These are phyloP conservation scores for Drosophila lacertosa DNA, from an alignment of 1,140 invertebrate species.

Conservation along the genomic window DNA sequence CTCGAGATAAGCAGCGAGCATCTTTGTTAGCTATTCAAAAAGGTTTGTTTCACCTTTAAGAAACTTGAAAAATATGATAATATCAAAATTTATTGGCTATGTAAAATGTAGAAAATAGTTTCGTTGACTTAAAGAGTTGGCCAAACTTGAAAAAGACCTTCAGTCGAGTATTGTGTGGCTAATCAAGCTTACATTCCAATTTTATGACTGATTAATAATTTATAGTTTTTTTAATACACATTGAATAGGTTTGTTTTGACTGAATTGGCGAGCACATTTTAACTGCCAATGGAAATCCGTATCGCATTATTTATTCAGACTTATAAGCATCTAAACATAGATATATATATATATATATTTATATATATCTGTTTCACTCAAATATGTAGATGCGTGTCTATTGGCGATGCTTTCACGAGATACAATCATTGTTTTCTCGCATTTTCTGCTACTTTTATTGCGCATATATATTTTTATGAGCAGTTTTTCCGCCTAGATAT, in stretches of 20 bases:
- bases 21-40: slow-evolving; percentile 13
- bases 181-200: too few species aligned
- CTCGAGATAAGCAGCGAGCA: slow-evolving; percentile 3
- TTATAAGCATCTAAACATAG: slow-evolving; percentile 4
- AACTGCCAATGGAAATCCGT: background rate
- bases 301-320: background rate
- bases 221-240: too few species aligned
- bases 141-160: too few species aligned
- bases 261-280: slow-evolving; percentile 1
- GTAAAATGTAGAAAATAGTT: background rate
- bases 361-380: background rate
- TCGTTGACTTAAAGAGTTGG: too few species aligned
- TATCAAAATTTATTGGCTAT: background rate
- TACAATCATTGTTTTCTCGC: slow-evolving; percentile 35
- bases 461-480: slow-evolving; percentile 29
- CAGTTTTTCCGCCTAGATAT: background rate
- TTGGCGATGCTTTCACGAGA: slow-evolving; percentile 9
- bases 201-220: too few species aligned
- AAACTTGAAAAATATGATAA: background rate
- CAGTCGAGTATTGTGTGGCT: too few species aligned
- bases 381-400: slow-evolving; percentile 1
- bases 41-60: background rate
- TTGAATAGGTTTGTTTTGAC: too few species aligned
- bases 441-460: slow-evolving; percentile 29
- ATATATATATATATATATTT: too few species aligned